phyloP scores from a whole-genome alignment of 2,888 invertebrate genomes.

The Diploptera punctata region DNA sequence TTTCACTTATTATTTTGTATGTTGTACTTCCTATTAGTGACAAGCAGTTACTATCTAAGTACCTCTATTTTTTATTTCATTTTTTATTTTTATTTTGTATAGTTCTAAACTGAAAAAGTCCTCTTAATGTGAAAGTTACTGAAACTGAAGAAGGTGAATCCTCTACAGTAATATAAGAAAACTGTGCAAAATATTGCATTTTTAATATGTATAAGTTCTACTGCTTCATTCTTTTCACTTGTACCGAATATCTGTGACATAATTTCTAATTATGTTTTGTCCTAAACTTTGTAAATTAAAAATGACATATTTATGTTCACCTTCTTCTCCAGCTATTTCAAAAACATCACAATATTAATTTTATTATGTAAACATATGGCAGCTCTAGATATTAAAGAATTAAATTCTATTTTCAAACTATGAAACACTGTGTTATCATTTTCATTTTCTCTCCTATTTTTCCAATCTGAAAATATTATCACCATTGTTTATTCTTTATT shows the following conservation, averaged over 20 bases:
- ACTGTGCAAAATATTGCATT: no score
- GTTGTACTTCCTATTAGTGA: no score
- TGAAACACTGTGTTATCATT: background rate
- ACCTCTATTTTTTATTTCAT: background rate
- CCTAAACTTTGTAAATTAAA: no score
- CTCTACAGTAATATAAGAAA: background rate
- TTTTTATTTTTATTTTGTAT: background rate
- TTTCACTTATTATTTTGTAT: background rate
- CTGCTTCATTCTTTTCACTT: no score
- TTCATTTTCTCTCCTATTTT: no score
- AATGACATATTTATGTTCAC: background rate
- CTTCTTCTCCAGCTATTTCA: constrained; percentile 13
- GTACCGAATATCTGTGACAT: no score
- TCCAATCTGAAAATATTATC: no score
- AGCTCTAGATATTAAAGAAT: constrained; percentile 24
- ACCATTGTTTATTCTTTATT: no score
- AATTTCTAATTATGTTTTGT: no score
- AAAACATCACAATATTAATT: background rate
- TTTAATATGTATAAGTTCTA: no score
- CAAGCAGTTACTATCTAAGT: no score
- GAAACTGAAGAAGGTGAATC: constrained; percentile 26
- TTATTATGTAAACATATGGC: constrained; percentile 8
- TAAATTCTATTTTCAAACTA: constrained; percentile 22
- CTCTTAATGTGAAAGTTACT: background rate
- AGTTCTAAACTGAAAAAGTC: background rate